phyloP scores from a whole-genome alignment of 2,113 vertebrate species.

The Sinosuthora webbiana region DNA sequence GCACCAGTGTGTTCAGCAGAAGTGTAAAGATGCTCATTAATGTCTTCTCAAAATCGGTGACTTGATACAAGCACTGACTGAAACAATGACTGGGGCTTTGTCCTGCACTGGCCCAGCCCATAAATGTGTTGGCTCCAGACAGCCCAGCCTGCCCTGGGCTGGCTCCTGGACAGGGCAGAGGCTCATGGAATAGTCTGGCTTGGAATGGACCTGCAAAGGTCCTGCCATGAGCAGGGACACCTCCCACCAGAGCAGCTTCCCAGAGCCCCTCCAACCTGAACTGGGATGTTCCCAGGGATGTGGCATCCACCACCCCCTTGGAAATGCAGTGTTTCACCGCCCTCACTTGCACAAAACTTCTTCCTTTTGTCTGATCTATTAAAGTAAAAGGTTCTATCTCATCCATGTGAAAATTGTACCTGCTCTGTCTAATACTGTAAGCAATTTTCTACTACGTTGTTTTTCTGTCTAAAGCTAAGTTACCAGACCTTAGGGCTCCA shows the following conservation, averaged over 20 bases:
- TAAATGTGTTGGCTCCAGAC: fast-evolving
- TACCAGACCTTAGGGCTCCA: too few relatives aligned
- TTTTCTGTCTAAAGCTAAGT: too few relatives aligned
- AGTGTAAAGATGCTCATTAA: background rate
- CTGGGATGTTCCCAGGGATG: fast-evolving
- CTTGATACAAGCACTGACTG: background rate
- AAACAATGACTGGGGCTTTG: background rate
- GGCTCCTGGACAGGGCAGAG: background rate
- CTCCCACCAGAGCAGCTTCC: background rate
- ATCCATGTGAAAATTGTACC: too few relatives aligned
- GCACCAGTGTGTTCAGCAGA: background rate
- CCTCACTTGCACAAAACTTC: background rate
- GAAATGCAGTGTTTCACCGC: background rate
- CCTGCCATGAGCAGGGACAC: background rate
- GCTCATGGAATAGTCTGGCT: fast-evolving
- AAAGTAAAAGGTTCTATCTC: too few relatives aligned
- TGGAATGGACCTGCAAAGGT: background rate
- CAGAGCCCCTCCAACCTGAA: background rate
- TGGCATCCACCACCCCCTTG: background rate
- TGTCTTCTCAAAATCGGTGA: background rate
- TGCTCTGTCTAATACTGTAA: too few relatives aligned
- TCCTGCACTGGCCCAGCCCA: background rate
- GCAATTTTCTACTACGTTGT: too few relatives aligned
- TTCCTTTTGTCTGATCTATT: background rate
- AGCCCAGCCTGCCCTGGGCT: background rate